Base-by-base conservation (phyloP, 2,888 invertebrate genomes). In the Perithous albicinctus region DNA sequence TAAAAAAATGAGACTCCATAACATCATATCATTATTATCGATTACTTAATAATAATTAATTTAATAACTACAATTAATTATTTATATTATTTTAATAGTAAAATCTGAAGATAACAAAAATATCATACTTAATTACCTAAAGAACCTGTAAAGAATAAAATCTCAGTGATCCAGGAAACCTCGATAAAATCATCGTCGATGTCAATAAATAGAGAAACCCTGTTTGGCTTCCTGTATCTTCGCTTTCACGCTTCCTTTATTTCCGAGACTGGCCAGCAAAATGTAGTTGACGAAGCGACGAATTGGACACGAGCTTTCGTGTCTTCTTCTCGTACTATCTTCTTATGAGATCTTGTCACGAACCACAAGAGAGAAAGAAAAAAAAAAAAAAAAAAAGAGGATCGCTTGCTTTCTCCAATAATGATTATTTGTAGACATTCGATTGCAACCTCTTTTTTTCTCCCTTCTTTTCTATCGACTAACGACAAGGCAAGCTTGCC, bases 351-450 rank as follows among this genome's bases (percentile, higher is more conserved):
- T 32, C 59, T 59, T 32, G 32, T 59, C 59, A 35, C 59, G 59
- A 59, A 59, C 7, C n/a, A 32, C 18, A 23, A 20, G 1, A n/a
- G n/a, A n/a, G n/a, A n/a, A n/a, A n/a, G n/a, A n/a, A n/a, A n/a
- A n/a, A n/a, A n/a, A n/a, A n/a, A n/a, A 56, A 29, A 15, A 10
- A 54, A 26, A 54, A n/a, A 32, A 54, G 23, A 23, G 1, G 15
- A 32, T 1, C 26, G 29, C 7, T n/a, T 15, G 56, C 56, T 12
- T n/a, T 56, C 29, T 12, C 15, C n/a, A 15, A 59, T 32, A 59
- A 43, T 64, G 26, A 64, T 64, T 64, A 64, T 64, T 64, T 43
- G 26, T 43, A 43, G 64, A 64, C 64, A 26, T 43, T 64, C 43
- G 15, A 38, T 48, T 32, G 35, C 46, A 15, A 64, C 6, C 43